Base-by-base conservation (phyloP, 2,888 invertebrate species). In the Harpagoxenus sublaevis region DNA sequence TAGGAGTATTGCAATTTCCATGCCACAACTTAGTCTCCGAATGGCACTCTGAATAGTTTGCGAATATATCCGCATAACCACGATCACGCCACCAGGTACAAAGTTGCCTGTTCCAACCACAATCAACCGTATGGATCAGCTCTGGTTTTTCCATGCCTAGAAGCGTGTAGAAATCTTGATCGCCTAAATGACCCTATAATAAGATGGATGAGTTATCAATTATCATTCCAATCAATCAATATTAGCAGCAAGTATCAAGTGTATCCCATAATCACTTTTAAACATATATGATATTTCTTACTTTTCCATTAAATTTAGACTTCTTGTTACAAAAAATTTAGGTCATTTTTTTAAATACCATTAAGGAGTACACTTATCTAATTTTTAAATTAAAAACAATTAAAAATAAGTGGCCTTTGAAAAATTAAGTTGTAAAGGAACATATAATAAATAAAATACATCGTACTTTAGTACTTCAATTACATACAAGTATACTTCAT, bases 11-110 rank as follows among this genome's bases (percentile, higher is more conserved):
- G 93, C 97, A 97, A 95, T 98, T 97, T 12, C 97, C 97, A 94
- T 98, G 97, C 94, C 97, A 97, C 65, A 97, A 95, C 92, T 97
- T 96, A 28, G 97, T 96, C 84, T 96, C 95, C 63, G 96, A 96
- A 83, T 96, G 95, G 93, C 98, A 98, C 74, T 96, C 96, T 89
- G 97, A 97, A 95, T 98, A 98, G 86, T 96, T 95, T 88, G 97
- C 96, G 93, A 98, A 98, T 57, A 97, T 96, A 89, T 97, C 96
- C 51, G 96, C 96, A 90, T 97, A 97, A 0, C 97, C 97, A 89
- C 97, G 97, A 88, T 97, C 96, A 91, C 96, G 96, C 98, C 98
- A 98, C 98, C 98, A 98, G 0, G 96, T 96, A 93, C 98, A 98
- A 83, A 98, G 94, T 94, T 98, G 98, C 73, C 97, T 95, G 94